phyloP scores from a whole-genome alignment of 1,140 invertebrate species.

The Rhopalosiphum padi region DNA sequence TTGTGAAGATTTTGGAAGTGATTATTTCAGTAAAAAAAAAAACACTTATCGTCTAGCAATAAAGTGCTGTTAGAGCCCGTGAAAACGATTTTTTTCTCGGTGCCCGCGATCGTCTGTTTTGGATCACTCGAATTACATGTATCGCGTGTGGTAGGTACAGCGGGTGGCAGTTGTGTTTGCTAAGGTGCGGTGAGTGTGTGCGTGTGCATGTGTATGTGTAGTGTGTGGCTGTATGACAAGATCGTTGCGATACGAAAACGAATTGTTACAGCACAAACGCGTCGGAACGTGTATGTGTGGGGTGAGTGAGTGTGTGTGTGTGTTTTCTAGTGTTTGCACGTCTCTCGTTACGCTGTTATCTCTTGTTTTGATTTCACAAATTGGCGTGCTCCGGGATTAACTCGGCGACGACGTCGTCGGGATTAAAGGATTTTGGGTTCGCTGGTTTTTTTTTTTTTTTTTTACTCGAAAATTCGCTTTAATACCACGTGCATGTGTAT shows the following conservation, averaged over 20 bases:
- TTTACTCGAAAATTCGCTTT: not conserved
- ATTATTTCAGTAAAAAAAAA: not conserved
- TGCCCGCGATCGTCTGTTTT: not conserved
- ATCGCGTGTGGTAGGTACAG: not conserved
- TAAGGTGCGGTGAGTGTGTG: not conserved
- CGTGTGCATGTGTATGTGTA: not conserved
- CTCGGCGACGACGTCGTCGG: not conserved
- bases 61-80: not conserved
- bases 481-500: not conserved
- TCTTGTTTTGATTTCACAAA: conserved; percentile 44
- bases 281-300: not conserved
- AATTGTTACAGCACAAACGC: not conserved
- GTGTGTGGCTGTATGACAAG: not conserved
- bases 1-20: not conserved
- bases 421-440: conserved; percentile 1
- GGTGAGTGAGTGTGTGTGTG: too few relatives aligned
- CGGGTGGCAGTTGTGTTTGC: not conserved
- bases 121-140: not conserved
- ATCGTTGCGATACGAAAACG: conserved; percentile 17
- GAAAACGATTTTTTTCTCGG: not conserved
- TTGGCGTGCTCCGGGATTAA: conserved; percentile 5
- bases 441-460: not conserved
- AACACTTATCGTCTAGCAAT: not conserved
- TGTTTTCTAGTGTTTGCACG: not conserved
- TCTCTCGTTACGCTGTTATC: conserved; percentile 18